Evolutionary conservation across 2,113 vertebrate genomes (phyloP), one percentile per base, ranked within the genome.

Genomic region (Triplophysa tibetana): DNA sequence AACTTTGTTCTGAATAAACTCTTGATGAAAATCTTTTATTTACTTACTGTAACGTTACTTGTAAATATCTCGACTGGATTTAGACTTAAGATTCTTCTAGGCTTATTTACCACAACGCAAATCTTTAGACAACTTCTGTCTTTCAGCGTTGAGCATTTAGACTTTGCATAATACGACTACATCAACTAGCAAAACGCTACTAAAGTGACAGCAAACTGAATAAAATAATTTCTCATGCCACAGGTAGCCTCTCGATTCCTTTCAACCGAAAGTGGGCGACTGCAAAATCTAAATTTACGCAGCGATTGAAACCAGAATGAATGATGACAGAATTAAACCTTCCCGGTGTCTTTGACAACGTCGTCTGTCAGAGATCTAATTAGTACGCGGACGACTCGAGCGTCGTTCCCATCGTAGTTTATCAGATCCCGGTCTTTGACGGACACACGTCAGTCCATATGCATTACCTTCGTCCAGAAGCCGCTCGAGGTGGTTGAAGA

Each of bases 401-500:
- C 70, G 33, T 29, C 19, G 11, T 41, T 73, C n/a, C 29, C 33
- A 23, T 11, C 33, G 33, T 33, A 33, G 33, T 33, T 33, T 33
- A 33, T 33, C 33, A 6, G 33, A 33, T 5, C 33, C 33, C 33
- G 6, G 6, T 26, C 58, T 75, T 17, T 26, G 41, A 73, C n/a
- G 19, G 58, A 56, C 52, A 75, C 70, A 29, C 11, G 63, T 66
- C 75, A 56, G 9, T 77, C 26, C 24, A 43, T 43, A 56, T 13
- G 21, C 29, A 78, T 88, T 93, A 96, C 95, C 95, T 93, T 96
- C 95, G 79, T 96, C 95, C 88, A 96, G 92, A 80, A 96, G 94
- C 84, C 95, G 87, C 88, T 96, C 95, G 77, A 96, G 93, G 90
- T 96, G 95, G 89, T 94, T 95, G 93, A 96, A 96, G 89, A 96